A percentile compares a stretch with the other conserved stretches of the same genome.
phyloP scores from a whole-genome alignment of 2,113 vertebrate genomes.

The Nibea albiflora region DNA sequence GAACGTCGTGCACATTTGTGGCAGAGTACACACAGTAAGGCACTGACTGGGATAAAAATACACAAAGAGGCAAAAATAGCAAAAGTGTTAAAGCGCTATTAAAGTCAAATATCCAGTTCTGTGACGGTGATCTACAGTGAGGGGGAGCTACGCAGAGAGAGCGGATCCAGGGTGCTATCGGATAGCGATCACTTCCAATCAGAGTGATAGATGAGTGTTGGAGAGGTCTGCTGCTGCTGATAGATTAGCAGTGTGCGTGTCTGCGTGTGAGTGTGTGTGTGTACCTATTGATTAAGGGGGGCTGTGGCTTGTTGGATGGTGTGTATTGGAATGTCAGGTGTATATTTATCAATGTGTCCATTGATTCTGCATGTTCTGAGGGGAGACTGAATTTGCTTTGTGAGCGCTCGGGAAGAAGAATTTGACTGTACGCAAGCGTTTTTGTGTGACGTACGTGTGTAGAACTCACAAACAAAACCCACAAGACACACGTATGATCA shows the following conservation, averaged over 20 bases:
- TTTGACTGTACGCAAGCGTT: neutral
- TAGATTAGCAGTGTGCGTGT: constrained; percentile 58
- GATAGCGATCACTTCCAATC: constrained; percentile 74
- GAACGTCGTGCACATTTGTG: neutral
- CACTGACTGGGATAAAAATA: neutral
- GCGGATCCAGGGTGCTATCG: constrained; percentile 52
- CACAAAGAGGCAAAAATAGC: neutral
- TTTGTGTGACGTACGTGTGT: constrained; percentile 11
- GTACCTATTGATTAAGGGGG: constrained; percentile 40
- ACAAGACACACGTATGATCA: constrained; percentile 14
- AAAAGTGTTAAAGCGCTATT: neutral
- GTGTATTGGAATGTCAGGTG: constrained; percentile 62
- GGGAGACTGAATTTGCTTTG: constrained; percentile 43
- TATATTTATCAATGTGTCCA: constrained; percentile 64
- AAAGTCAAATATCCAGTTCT: constrained; percentile 26
- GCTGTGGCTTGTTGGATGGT: constrained; percentile 34
- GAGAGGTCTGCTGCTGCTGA: constrained; percentile 60
- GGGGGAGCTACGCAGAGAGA: neutral
- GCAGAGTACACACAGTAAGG: neutral
- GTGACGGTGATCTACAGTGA: constrained; percentile 40
- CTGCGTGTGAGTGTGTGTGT: constrained; percentile 29
- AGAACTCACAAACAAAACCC: constrained; percentile 1
- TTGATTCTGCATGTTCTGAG: constrained; percentile 44
- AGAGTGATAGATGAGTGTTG: constrained; percentile 70
- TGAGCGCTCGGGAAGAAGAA: neutral